Conservation (phyloP, 1,140 invertebrate species). For the Ceratosolen solmsi region DNA sequence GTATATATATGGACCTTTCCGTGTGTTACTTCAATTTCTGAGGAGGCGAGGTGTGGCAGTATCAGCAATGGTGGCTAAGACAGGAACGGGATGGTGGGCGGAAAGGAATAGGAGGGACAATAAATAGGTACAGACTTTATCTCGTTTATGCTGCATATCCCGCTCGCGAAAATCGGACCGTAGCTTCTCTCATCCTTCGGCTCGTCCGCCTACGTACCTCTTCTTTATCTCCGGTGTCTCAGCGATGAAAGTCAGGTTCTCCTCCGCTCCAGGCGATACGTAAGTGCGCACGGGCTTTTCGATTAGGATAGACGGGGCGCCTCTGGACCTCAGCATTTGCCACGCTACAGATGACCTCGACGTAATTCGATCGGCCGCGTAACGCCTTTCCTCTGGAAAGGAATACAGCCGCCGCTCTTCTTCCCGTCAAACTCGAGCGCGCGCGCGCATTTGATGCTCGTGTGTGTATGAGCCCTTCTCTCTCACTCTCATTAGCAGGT, state of each 20-base stretch:
- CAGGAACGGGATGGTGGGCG: too few relatives aligned
- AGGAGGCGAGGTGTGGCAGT: too few relatives aligned
- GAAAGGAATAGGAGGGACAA: too few relatives aligned
- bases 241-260: not conserved
- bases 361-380: too few relatives aligned
- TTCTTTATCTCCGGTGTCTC: not conserved
- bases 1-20: not conserved
- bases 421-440: not conserved
- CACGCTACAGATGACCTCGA: too few relatives aligned
- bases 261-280: not conserved
- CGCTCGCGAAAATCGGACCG: too few relatives aligned
- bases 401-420: not conserved
- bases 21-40: not conserved
- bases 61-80: too few relatives aligned
- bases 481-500: slow-evolving; percentile 7
- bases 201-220: not conserved
- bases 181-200: too few relatives aligned
- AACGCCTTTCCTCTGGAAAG: not conserved
- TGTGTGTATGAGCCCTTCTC: not conserved
- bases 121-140: too few relatives aligned
- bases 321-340: not conserved
- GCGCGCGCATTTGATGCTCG: not conserved
- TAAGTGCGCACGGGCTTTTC: too few relatives aligned
- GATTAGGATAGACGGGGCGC: too few relatives aligned
- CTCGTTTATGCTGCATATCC: too few relatives aligned